These are phyloP conservation scores for Gastracanthus pulcherrimus DNA, from an alignment of 2,888 invertebrate species.

Conservation along the genomic window DNA sequence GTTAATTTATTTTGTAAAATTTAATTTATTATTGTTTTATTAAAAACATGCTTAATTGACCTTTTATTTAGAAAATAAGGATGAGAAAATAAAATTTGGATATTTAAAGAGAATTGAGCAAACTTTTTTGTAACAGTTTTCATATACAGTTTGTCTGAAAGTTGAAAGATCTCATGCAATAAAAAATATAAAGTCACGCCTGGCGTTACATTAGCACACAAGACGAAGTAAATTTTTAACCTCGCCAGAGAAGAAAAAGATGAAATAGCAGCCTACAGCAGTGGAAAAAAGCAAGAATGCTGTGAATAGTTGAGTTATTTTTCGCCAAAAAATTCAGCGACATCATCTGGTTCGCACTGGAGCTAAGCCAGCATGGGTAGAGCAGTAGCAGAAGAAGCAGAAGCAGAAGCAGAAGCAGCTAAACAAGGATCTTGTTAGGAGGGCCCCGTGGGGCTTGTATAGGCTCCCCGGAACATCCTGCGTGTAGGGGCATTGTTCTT, in stretches of 20 bases:
- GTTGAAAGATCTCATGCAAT: too few relatives aligned
- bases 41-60: too few relatives aligned
- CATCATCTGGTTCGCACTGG: constrained; percentile 39
- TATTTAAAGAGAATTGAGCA: too few relatives aligned
- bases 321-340: constrained; percentile 1
- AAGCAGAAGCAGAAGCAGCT: neutral
- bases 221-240: constrained; percentile 5
- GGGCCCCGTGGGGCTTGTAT: constrained; percentile 15
- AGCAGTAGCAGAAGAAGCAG: neutral
- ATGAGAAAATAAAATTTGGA: too few relatives aligned
- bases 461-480: constrained; percentile 28
- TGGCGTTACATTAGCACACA: neutral
- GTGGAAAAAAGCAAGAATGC: neutral
- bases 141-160: too few relatives aligned
- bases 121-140: too few relatives aligned
- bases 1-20: too few relatives aligned
- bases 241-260: neutral
- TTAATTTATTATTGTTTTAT: too few relatives aligned
- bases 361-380: neutral
- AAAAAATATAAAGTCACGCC: neutral
- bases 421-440: constrained; percentile 49
- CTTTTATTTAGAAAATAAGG: too few relatives aligned
- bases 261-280: neutral
- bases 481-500: constrained; percentile 30
- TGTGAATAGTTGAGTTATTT: constrained; percentile 19